A percentile compares a stretch with the other conserved stretches of the same genome.
Evolutionary conservation across 2,797 vertebrate species (phyloP).

Genomic region (Xiphorhynchus erythropygius): DNA sequence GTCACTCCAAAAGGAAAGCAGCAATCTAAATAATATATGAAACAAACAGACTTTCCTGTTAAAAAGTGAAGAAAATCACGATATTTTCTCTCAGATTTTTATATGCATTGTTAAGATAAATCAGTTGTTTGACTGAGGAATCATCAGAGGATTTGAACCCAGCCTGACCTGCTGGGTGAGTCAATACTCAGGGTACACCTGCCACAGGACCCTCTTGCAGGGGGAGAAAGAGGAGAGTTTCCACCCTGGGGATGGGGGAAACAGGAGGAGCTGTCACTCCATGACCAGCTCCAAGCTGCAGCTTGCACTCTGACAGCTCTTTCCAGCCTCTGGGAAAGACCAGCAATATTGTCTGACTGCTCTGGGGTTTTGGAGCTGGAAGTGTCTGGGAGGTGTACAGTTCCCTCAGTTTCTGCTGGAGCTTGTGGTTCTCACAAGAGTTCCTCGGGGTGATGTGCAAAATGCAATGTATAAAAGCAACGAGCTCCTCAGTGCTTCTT

Average conservation of each 20-base stretch:
- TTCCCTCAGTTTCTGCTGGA: not conserved
- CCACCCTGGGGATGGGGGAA: not conserved
- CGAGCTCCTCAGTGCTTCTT: not conserved
- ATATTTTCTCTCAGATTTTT: not conserved
- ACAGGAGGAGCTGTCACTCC: not conserved
- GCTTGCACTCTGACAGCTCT: not conserved
- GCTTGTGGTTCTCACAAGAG: not conserved
- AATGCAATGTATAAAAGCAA: rapidly evolving
- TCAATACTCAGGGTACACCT: not conserved
- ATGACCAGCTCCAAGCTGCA: not conserved
- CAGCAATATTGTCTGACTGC: not conserved
- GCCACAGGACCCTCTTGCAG: not conserved
- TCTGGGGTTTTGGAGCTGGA: not conserved
- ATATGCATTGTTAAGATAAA: not conserved
- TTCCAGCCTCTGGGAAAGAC: not conserved
- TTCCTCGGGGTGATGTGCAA: not conserved
- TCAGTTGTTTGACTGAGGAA: not conserved
- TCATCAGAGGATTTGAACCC: not conserved
- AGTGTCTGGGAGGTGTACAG: not conserved
- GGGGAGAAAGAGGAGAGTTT: not conserved
- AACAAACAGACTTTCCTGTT: not conserved
- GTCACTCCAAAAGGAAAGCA: not conserved
- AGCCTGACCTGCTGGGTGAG: not conserved
- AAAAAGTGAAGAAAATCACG: rapidly evolving
- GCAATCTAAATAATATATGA: not conserved